Conservation (phyloP, 30 jellyfish, hydroid and myxozoan genomes). For the Hydractinia echinata region DNA sequence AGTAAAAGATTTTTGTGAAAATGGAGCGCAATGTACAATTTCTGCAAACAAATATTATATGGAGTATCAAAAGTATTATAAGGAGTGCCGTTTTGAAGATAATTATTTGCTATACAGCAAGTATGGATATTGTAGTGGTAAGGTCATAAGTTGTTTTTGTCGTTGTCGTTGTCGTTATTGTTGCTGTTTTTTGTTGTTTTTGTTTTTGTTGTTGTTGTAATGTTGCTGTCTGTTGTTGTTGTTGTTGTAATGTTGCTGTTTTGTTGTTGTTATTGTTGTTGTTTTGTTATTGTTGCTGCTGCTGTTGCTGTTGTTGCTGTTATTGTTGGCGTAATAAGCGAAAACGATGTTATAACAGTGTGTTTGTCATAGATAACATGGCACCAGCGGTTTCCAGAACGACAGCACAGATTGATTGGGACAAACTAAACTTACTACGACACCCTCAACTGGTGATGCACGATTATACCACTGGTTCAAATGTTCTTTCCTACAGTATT, state of each 20-base stretch:
- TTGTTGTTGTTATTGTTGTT: too few relatives aligned
- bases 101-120: background rate
- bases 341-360: too few relatives aligned
- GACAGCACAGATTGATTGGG: background rate
- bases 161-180: background rate
- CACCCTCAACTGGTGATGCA: background rate
- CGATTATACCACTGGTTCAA: background rate
- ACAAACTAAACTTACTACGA: background rate
- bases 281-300: too few relatives aligned
- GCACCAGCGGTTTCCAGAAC: conserved; percentile 7
- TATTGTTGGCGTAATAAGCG: too few relatives aligned
- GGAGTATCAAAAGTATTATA: background rate
- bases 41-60: background rate
- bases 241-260: too few relatives aligned
- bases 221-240: too few relatives aligned
- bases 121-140: conserved; percentile 18
- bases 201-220: background rate
- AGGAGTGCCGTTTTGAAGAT: background rate
- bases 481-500: background rate
- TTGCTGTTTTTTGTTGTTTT: background rate
- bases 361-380: background rate
- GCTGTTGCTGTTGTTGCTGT: too few relatives aligned
- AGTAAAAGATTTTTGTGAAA: background rate
- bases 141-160: background rate
- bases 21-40: background rate